Conservation (phyloP, 1,140 invertebrate genomes). For the Dendroctonus ponderosae region DNA sequence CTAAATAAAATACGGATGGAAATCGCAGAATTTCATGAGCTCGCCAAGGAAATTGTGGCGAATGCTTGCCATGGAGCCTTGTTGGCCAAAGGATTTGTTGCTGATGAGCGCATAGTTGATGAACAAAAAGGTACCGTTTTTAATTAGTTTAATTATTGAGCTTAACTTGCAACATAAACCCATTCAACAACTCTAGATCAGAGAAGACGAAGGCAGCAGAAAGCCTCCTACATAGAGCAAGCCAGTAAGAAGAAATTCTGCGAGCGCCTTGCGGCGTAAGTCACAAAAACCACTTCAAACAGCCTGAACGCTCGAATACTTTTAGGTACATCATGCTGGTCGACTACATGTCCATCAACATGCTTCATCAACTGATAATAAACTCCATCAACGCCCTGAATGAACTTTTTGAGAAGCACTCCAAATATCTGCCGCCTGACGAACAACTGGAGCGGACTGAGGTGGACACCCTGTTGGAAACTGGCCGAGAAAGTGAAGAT, state of each 20-base stretch:
- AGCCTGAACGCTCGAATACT: background rate
- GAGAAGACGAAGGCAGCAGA: constrained; percentile 48
- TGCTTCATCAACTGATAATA: constrained; percentile 64
- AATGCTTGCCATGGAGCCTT: constrained; percentile 71
- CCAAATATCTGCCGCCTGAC: constrained; percentile 57
- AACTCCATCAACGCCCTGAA: constrained; percentile 65
- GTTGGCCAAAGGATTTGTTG: constrained; percentile 65
- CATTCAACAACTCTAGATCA: constrained; percentile 24
- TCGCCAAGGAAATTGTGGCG: constrained; percentile 63
- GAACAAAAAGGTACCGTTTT: constrained; percentile 26
- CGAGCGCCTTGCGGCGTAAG: constrained; percentile 65
- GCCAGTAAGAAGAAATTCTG: constrained; percentile 76
- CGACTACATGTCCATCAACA: constrained; percentile 72
- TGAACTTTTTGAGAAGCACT: constrained; percentile 59
- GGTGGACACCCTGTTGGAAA: constrained; percentile 34
- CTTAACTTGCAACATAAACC: too few relatives aligned
- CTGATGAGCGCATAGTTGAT: constrained; percentile 42
- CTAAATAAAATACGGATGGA: constrained; percentile 56
- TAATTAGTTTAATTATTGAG: background rate
- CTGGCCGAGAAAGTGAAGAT: constrained; percentile 30
- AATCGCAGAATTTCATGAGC: constrained; percentile 60
- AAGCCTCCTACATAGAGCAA: constrained; percentile 80
- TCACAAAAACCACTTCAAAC: background rate
- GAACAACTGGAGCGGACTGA: constrained; percentile 38
- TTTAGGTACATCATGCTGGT: constrained; percentile 71